Percentiles rank a stretch among this genome's conserved stretches.
These are phyloP conservation scores for Aphaenogaster rudis DNA, from an alignment of 1,140 invertebrate genomes.

Conservation along the genomic window DNA sequence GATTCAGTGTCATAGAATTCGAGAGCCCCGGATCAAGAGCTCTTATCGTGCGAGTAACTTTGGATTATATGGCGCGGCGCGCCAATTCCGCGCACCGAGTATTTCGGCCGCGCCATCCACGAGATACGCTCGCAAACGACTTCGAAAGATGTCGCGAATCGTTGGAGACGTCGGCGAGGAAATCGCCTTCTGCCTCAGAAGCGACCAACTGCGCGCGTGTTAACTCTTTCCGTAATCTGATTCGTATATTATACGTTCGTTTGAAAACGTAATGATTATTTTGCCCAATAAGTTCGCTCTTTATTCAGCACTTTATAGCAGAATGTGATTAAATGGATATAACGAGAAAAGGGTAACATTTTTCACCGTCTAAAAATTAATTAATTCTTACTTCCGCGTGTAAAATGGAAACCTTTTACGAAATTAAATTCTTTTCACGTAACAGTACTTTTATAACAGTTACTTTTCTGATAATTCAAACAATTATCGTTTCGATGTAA, in stretches of 20 bases:
- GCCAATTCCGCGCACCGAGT: constrained; percentile 35
- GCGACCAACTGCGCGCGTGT: neutral
- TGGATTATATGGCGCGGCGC: constrained; percentile 62
- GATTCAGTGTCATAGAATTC: constrained; percentile 80
- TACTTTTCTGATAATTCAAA: constrained; percentile 7
- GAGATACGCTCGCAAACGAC: constrained; percentile 45
- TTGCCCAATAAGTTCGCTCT: neutral
- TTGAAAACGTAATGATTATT: neutral
- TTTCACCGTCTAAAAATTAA: constrained; percentile 3
- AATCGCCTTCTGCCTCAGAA: neutral
- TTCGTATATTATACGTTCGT: neutral
- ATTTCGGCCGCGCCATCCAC: constrained; percentile 67
- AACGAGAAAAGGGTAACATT: neutral
- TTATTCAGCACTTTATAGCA: neutral
- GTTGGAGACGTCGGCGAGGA: neutral
- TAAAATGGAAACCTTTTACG: constrained; percentile 25
- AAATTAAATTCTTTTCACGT: constrained; percentile 31
- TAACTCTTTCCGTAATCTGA: neutral
- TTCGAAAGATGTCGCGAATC: constrained; percentile 31
- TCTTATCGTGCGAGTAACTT: constrained; percentile 76
- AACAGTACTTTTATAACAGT: constrained; percentile 17
- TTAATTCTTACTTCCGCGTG: constrained; percentile 11
- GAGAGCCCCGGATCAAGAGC: constrained; percentile 77
- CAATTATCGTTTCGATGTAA: neutral
- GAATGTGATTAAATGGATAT: neutral